Percentiles rank a stretch among this genome's conserved stretches.
Evolutionary conservation across 2,113 vertebrate species (phyloP).

Genomic region (Greenwoodochromis staneri): DNA sequence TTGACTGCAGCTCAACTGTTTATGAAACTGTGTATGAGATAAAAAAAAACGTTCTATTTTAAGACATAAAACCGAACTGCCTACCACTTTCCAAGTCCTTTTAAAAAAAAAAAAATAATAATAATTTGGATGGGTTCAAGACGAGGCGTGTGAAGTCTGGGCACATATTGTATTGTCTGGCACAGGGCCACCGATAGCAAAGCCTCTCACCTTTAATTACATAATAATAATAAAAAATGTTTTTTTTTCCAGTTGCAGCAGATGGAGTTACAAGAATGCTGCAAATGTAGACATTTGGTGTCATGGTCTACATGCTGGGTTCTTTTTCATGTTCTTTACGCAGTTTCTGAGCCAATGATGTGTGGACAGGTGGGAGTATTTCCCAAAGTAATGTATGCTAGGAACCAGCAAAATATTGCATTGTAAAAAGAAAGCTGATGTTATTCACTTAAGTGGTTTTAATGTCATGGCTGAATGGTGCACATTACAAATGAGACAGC

Average conservation of each 20-base stretch:
- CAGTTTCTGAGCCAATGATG: background rate
- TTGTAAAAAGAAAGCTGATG: background rate
- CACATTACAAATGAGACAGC: background rate
- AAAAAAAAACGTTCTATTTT: background rate
- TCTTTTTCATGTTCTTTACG: background rate
- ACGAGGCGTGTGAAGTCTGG: background rate
- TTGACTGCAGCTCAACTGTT: background rate
- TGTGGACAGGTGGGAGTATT: background rate
- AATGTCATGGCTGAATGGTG: background rate
- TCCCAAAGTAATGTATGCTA: background rate
- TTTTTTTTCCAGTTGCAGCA: background rate
- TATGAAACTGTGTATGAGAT: background rate
- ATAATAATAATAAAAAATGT: accelerated
- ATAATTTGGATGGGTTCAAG: background rate
- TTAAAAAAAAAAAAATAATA: background rate
- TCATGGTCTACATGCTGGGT: background rate
- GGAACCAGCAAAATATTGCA: background rate
- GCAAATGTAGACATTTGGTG: background rate
- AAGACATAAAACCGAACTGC: background rate
- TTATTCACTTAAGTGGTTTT: background rate
- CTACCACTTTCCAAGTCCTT: background rate
- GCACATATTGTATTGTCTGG: background rate
- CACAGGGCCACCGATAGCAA: background rate
- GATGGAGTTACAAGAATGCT: background rate
- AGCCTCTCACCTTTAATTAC: background rate